Base-by-base conservation (phyloP, 2,888 invertebrate genomes). In the Eilema depressum region DNA sequence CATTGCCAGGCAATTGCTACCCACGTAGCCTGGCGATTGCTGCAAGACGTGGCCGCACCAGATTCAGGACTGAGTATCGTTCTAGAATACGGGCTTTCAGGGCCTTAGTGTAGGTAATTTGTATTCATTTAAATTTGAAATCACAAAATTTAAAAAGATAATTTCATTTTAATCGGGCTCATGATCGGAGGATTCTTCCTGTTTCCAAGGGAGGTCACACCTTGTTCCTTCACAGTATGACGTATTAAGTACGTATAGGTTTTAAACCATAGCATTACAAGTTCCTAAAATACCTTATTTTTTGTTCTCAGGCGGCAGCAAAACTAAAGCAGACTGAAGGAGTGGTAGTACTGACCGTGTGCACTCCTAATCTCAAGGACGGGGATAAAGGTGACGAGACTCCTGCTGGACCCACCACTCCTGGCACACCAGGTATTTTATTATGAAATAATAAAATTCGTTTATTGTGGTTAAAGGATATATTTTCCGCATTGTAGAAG, bases 271-370 rank as follows among this genome's bases (percentile, higher is more conserved):
- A 20, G 17, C 7, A 20, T 20, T 5, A 41, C 8, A 8, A 53
- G n/a, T 53, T 20, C 5, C 3, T 47, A 17, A 47, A 57, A 57
- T 20, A 56, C 5, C 11, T 0, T 37, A 7, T 33, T 20, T 62
- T 20, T 47, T 60, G 26, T 66, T 47, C 64, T 0, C 87, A 98
- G 98, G 98, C 98, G 26, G 98, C 98, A 62, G 96, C 96, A 33
- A 96, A 98, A 82, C 91, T 99, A 69, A 98, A 98, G 89, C 97
- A 98, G 86, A 97, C 98, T 0, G 98, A 98, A 89, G 98, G 98
- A 17, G 96, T 98, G 20, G 98, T 98, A 10, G 96, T 97, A 28
- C 92, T 98, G 75, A 97, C 98, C 0, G 97, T 98, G 20, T 97
- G 98, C 81, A 98, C 98, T 88, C 98, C 98, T 0, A 97, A 97